Percentiles rank a stretch among this genome's conserved stretches.
phyloP scores from a whole-genome alignment of 2,888 invertebrate genomes.

The Macrosiphum euphorbiae region DNA sequence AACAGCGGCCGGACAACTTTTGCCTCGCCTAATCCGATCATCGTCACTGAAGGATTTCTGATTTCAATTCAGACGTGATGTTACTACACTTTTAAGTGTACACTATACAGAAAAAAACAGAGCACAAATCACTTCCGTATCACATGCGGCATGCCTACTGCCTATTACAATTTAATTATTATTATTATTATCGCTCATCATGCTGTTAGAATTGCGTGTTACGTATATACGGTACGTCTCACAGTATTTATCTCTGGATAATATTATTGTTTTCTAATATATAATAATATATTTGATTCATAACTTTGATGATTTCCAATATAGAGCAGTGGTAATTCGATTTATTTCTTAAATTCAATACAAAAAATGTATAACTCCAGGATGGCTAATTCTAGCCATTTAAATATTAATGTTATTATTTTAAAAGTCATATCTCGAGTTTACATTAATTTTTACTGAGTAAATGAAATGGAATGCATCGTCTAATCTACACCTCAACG shows the following conservation, averaged over 20 bases:
- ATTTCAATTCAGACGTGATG: neutral
- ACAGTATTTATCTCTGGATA: neutral
- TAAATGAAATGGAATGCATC: no score
- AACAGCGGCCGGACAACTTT: neutral
- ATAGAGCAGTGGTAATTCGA: neutral
- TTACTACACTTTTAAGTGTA: neutral
- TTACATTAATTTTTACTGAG: neutral
- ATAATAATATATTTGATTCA: neutral
- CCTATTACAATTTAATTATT: neutral
- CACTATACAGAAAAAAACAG: neutral
- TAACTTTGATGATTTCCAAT: neutral
- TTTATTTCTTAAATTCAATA: neutral
- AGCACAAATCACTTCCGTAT: neutral
- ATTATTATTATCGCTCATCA: neutral
- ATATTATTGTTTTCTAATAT: neutral
- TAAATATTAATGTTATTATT: neutral
- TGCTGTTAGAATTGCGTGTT: neutral
- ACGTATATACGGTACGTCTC: neutral
- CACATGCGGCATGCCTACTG: neutral
- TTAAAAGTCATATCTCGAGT: neutral
- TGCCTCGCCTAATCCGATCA: slow-evolving; percentile 18
- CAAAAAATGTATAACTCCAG: neutral
- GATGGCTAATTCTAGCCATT: neutral
- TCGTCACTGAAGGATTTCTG: neutral
- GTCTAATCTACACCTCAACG: no score